Evolutionary conservation across 2,888 invertebrate genomes (phyloP).

Genomic region (Ferdinandea cuprea): DNA sequence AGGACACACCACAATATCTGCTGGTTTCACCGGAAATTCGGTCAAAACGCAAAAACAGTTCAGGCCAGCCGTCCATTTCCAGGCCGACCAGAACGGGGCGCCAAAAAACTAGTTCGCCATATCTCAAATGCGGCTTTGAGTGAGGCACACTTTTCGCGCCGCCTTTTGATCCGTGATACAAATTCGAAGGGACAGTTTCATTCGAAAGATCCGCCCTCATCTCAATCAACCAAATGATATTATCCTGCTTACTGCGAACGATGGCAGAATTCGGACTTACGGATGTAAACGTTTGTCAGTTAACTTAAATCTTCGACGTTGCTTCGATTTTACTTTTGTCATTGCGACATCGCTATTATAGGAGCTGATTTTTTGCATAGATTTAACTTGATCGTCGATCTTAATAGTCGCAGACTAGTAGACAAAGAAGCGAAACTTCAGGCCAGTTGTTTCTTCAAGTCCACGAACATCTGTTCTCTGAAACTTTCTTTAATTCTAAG

Average conservation of each 20-base stretch:
- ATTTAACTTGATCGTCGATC: slow-evolving; percentile 10
- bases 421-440: neutral
- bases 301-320: no score
- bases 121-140: neutral
- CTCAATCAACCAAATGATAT: no score
- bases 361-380: no score
- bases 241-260: no score
- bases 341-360: no score
- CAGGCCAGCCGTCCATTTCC: neutral
- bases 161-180: no score
- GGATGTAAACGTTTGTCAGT: no score
- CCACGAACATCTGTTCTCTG: neutral
- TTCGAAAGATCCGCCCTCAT: no score
- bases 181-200: no score
- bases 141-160: neutral
- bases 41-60: neutral
- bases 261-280: no score
- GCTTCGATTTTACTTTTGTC: no score
- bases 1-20: neutral
- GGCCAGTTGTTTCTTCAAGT: neutral
- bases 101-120: slow-evolving; percentile 28
- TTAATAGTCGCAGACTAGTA: neutral
- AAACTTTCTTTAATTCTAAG: slow-evolving; percentile 14
- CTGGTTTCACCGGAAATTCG: slow-evolving; percentile 1
- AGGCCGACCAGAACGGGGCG: neutral